phyloP scores from a whole-genome alignment of 2,888 invertebrate species.

The Mylabris sibirica region DNA sequence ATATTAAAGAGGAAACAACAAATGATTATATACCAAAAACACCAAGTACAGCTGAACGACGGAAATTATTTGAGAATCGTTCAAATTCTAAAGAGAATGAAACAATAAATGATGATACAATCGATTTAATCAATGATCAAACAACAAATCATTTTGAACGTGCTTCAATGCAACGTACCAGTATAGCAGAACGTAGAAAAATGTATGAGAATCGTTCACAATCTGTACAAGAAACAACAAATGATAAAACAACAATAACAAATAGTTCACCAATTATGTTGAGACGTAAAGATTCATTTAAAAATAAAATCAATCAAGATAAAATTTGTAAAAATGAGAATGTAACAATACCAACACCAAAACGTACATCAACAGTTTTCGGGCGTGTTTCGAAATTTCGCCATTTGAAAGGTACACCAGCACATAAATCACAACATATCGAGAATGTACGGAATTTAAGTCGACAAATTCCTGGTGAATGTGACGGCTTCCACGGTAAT shows the following conservation, averaged over 20 bases:
- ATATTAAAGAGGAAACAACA: slow-evolving; percentile 37
- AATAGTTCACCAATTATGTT: slow-evolving; percentile 76
- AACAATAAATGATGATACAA: slow-evolving; percentile 52
- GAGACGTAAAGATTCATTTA: slow-evolving; percentile 75
- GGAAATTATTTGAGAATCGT: slow-evolving; percentile 72
- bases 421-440: slow-evolving; percentile 89
- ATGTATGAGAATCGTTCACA: slow-evolving; percentile 80
- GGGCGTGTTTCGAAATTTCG: slow-evolving; percentile 91
- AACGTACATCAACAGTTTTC: slow-evolving; percentile 86
- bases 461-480: slow-evolving; percentile 91
- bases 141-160: slow-evolving; percentile 65
- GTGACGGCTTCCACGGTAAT: slow-evolving; percentile 89
- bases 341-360: slow-evolving; percentile 70
- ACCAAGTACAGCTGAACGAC: slow-evolving; percentile 80
- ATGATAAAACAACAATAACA: slow-evolving; percentile 68
- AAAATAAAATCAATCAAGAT: slow-evolving; percentile 66
- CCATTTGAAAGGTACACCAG: slow-evolving; percentile 88
- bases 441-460: slow-evolving; percentile 92
- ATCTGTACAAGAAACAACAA: slow-evolving; percentile 67
- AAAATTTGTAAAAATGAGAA: slow-evolving; percentile 61
- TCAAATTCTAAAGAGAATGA: slow-evolving; percentile 58
- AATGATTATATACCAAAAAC: slow-evolving; percentile 75
- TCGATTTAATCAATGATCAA: slow-evolving; percentile 64
- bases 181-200: slow-evolving; percentile 80
- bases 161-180: slow-evolving; percentile 70